A percentile compares a stretch with the other conserved stretches of the same genome.
phyloP scores from a whole-genome alignment of 2,797 vertebrate species.

The Alca torda region DNA sequence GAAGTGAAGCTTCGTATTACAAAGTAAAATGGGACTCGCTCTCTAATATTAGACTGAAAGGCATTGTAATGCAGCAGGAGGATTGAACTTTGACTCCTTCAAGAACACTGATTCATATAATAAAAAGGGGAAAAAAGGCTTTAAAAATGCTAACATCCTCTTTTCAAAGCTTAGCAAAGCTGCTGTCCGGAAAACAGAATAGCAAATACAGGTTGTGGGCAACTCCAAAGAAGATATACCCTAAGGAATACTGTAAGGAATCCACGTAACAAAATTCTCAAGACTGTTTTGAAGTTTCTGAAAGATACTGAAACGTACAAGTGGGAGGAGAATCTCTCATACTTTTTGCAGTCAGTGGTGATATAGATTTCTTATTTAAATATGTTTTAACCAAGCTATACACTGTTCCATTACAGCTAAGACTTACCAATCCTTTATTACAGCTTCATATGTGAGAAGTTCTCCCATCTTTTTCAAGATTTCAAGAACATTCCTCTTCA shows the following conservation, averaged over 20 bases:
- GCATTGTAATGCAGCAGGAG: slow-evolving; percentile 77
- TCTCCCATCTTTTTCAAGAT: background rate
- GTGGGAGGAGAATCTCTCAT: background rate
- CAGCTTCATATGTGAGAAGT: background rate
- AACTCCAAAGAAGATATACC: slow-evolving; percentile 28
- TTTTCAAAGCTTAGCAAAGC: slow-evolving; percentile 64
- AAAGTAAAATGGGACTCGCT: slow-evolving; percentile 78
- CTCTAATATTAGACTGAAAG: slow-evolving; percentile 77
- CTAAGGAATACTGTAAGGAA: background rate
- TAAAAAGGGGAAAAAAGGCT: slow-evolving; percentile 65
- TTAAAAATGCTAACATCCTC: slow-evolving; percentile 74
- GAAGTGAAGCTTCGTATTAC: slow-evolving; percentile 73
- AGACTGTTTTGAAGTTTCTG: slow-evolving; percentile 35
- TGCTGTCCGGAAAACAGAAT: slow-evolving; percentile 66
- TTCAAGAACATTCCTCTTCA: background rate
- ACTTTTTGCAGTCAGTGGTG: background rate
- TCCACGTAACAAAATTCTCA: background rate
- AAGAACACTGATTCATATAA: slow-evolving; percentile 78
- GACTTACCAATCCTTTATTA: background rate
- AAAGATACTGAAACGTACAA: background rate
- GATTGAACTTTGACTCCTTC: slow-evolving; percentile 76
- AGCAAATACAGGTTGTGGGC: slow-evolving; percentile 32
- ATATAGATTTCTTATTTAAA: background rate
- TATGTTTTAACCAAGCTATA: background rate
- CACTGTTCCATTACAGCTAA: background rate